Evolutionary conservation across 1,140 invertebrate genomes (phyloP).

Genomic region (Triops longicaudatus): DNA sequence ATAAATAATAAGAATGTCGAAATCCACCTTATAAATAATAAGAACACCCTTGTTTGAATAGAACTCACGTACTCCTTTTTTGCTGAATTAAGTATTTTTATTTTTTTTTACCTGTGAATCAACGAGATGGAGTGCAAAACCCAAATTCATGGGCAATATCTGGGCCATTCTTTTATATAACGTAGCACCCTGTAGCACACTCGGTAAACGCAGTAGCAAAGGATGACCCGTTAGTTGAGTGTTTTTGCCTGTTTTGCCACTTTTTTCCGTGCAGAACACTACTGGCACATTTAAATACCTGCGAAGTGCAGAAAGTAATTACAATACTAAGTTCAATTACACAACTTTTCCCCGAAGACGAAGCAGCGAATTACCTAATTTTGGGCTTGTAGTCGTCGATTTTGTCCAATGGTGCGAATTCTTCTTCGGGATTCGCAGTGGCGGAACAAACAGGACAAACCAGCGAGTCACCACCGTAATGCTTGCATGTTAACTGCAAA

Average conservation of each 20-base stretch:
- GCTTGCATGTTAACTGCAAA: conserved; percentile 44
- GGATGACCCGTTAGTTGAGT: neutral
- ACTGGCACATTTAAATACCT: conserved; percentile 23
- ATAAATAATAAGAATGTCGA: conserved; percentile 31
- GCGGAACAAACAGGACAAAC: conserved; percentile 48
- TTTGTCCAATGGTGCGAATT: conserved; percentile 43
- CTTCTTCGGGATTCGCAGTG: conserved; percentile 42
- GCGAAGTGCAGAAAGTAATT: neutral
- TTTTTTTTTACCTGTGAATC: conserved; percentile 36
- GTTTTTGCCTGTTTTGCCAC: neutral
- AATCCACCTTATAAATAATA: no score
- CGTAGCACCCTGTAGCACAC: neutral
- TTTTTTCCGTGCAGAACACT: neutral
- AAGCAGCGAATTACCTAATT: conserved; percentile 35
- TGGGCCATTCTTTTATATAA: neutral
- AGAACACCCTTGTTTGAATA: no score
- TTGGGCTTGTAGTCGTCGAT: conserved; percentile 38
- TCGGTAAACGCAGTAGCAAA: neutral
- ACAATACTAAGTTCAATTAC: no score
- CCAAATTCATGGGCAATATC: neutral
- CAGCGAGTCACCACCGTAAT: conserved; percentile 42
- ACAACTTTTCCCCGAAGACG: no score
- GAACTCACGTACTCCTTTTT: no score
- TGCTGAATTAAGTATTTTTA: no score
- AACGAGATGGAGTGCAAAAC: conserved; percentile 34